Evolutionary conservation across 2,797 vertebrate genomes (phyloP), one percentile per base, ranked within the genome.

Genomic region (Alectoris magna): DNA sequence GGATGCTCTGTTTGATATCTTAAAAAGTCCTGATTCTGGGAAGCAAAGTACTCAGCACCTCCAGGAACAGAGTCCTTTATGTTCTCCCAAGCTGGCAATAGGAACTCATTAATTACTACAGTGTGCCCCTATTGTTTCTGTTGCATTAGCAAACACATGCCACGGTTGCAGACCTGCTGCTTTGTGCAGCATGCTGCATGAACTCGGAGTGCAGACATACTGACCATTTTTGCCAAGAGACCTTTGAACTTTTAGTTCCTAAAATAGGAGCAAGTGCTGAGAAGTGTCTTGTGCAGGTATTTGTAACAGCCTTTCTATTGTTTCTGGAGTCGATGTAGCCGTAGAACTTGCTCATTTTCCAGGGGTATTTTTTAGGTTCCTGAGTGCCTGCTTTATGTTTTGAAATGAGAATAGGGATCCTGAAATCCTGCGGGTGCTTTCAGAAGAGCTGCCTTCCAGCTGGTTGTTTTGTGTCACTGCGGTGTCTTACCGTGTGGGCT

Each of bases 191-290:
- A 1, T 4, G 66, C 74, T 56, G 44, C 4, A 75, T 60, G 3
- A 14, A 8, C 38, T 56, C 81, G 38, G 87, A 51, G 71, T 14
- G 4, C 88, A 70, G 91, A 79, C 77, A 78, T 29, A 62, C 2
- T 88, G 60, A 36, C 84, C 44, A 1, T 11, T 87, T 88, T 67
- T 70, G 66, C 90, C 53, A 14, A 76, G 76, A 51, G 48, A 80
- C 89, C 89, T 94, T 77, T 55, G 48, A 49, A 80, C 89, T 72
- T 81, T 24, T 59, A 53, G 44, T 75, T 81, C 91, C 78, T 66
- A 56, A 87, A 93, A 81, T 3, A 69, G 79, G 23, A 69, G 6
- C 0, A 3, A 39, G 72, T 24, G 41, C 38, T 79, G 79, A 34
- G 36, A 85, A 78, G 46, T 0, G 14, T 48, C 63, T 43, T 49